Percentiles rank a stretch among this genome's conserved stretches.
Conservation (phyloP, 2,797 vertebrate genomes). For the Echiichthys vipera region DNA sequence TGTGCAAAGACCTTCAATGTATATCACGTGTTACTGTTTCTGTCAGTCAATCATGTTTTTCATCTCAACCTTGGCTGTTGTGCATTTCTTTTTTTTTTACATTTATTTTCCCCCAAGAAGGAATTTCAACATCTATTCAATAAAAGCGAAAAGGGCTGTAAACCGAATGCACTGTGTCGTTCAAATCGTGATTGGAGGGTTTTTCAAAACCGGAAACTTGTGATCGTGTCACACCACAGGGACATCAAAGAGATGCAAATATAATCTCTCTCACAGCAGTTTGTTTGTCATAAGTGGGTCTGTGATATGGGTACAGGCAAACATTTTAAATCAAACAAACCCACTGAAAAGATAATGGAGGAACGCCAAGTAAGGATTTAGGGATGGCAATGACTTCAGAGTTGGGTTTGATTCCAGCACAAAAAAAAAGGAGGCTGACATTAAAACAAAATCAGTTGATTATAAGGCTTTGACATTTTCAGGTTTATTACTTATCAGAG, state of each 20-base stretch:
- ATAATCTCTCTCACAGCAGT: constrained; percentile 17
- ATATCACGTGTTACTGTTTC: constrained; percentile 65
- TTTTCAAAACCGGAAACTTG: constrained; percentile 18
- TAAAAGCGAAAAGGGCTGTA: constrained; percentile 82
- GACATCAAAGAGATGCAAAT: constrained; percentile 65
- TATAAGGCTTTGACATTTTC: constrained; percentile 48
- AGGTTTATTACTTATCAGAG: constrained; percentile 2
- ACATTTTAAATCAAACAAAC: constrained; percentile 59
- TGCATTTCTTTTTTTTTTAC: constrained; percentile 50
- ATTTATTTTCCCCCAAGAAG: constrained; percentile 48
- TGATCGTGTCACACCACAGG: constrained; percentile 32
- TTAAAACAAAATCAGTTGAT: constrained; percentile 36
- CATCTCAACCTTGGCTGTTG: constrained; percentile 67
- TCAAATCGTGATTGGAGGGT: constrained; percentile 68
- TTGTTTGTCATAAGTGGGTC: constrained; percentile 50
- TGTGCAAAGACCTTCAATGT: constrained; percentile 67
- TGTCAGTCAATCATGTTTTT: constrained; percentile 62
- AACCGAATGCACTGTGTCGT: constrained; percentile 77
- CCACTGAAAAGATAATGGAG: constrained; percentile 32
- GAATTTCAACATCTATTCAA: constrained; percentile 75
- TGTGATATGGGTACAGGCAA: constrained; percentile 32
- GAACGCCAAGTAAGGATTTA: constrained; percentile 42
- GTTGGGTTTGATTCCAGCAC: constrained; percentile 32
- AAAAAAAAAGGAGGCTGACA: constrained; percentile 30
- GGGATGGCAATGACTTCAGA: constrained; percentile 23